Percentiles rank a stretch among this genome's conserved stretches.
These are phyloP conservation scores for Melipona quadrifasciata DNA, from an alignment of 1,140 invertebrate genomes.

Conservation along the genomic window DNA sequence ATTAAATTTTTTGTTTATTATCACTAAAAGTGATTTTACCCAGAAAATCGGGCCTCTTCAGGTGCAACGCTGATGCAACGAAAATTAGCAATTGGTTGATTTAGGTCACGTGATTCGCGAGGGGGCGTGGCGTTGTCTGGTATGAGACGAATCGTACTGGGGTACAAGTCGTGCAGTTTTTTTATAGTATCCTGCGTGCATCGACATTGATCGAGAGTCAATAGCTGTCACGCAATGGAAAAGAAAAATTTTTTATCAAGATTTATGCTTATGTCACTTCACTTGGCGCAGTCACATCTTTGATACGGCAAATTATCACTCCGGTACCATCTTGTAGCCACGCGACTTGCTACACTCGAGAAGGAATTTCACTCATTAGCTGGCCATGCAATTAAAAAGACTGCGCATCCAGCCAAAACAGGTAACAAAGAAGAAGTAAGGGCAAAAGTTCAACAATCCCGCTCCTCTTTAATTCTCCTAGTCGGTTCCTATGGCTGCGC, in stretches of 20 bases:
- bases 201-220: no score
- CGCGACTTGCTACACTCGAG: slow-evolving; percentile 56
- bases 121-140: no score
- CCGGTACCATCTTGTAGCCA: slow-evolving; percentile 52
- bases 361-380: slow-evolving; percentile 77
- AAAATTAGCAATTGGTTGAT: no score
- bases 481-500: slow-evolving; percentile 59
- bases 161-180: no score
- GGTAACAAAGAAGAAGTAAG: slow-evolving; percentile 73
- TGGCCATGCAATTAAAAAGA: slow-evolving; percentile 79
- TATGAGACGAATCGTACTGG: no score
- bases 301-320: slow-evolving; percentile 66
- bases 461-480: slow-evolving; percentile 73
- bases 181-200: no score
- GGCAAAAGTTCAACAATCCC: slow-evolving; percentile 71
- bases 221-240: no score
- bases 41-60: no score
- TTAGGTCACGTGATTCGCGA: no score
- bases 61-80: no score
- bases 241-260: neutral
- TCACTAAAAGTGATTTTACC: no score
- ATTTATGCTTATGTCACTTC: neutral
- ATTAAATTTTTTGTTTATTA: no score
- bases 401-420: slow-evolving; percentile 75
- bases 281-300: slow-evolving; percentile 42